phyloP scores from a whole-genome alignment of 2,888 invertebrate genomes.

The Rhagonycha fulva region DNA sequence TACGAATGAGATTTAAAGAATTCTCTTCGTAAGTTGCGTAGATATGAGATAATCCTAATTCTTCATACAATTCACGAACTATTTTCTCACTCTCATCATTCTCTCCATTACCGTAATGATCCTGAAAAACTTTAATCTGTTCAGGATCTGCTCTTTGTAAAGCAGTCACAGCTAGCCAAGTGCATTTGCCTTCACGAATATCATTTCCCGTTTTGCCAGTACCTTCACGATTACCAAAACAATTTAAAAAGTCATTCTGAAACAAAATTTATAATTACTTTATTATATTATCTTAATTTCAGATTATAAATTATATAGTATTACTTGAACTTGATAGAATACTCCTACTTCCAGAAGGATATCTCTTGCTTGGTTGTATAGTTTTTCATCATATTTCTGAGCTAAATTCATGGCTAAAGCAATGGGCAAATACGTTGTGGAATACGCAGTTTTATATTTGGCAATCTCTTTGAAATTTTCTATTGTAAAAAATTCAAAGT shows the following conservation, averaged over 20 bases:
- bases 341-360: constrained; percentile 92
- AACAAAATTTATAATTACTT: constrained; percentile 36
- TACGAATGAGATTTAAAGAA: constrained; percentile 78
- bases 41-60: constrained; percentile 74
- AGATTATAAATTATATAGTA: constrained; percentile 21
- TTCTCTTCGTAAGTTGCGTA: constrained; percentile 83
- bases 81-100: constrained; percentile 68
- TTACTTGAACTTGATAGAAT: constrained; percentile 94
- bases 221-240: constrained; percentile 82
- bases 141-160: constrained; percentile 74
- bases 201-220: constrained; percentile 92
- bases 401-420: not conserved
- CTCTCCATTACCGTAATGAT: constrained; percentile 75
- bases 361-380: constrained; percentile 70
- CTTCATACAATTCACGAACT: constrained; percentile 77
- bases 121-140: constrained; percentile 74
- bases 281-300: not conserved
- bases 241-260: constrained; percentile 87
- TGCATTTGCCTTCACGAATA: constrained; percentile 94
- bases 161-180: constrained; percentile 92
- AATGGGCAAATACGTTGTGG: not conserved
- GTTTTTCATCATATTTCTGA: not conserved
- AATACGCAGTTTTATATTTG: not conserved
- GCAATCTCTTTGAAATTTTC: not conserved
- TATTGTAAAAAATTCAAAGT: not conserved